phyloP scores from a whole-genome alignment of 2,888 invertebrate species.

The Synanthedon andrenaeformis region DNA sequence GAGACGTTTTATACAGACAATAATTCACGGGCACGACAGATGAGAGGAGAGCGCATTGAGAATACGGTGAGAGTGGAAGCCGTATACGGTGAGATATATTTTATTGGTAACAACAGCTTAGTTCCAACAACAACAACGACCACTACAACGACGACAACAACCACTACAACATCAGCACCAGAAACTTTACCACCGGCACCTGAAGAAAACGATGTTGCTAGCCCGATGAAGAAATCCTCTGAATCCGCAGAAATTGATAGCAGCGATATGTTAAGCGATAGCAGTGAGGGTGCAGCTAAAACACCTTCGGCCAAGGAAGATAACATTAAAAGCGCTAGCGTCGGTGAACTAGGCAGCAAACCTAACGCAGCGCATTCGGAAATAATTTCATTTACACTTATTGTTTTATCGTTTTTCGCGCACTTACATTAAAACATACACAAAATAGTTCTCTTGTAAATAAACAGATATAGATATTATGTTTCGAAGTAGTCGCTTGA shows the following conservation, averaged over 20 bases:
- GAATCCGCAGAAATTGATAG: constrained; percentile 32
- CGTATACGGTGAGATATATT: constrained; percentile 82
- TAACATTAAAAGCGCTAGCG: constrained; percentile 41
- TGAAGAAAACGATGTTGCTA: constrained; percentile 50
- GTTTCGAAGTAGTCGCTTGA: constrained; percentile 44
- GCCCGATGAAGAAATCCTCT: constrained; percentile 33
- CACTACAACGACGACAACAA: constrained; percentile 70
- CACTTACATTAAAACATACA: constrained; percentile 38
- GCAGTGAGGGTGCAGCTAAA: constrained; percentile 37
- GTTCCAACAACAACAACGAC: constrained; percentile 82
- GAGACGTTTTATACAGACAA: constrained; percentile 77
- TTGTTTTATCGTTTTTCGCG: constrained; percentile 35
- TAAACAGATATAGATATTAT: constrained; percentile 38
- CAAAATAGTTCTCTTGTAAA: constrained; percentile 37
- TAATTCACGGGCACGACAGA: constrained; percentile 67
- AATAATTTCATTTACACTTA: constrained; percentile 27
- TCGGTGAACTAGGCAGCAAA: constrained; percentile 49
- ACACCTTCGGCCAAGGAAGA: constrained; percentile 38
- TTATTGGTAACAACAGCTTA: constrained; percentile 77
- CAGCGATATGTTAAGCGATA: constrained; percentile 39
- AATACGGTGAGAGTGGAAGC: constrained; percentile 77
- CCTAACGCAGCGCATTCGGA: constrained; percentile 25
- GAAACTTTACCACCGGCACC: constrained; percentile 53
- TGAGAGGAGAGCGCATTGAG: constrained; percentile 75
- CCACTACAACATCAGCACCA: constrained; percentile 68